Percentiles rank a stretch among this genome's conserved stretches.
Conservation (phyloP, 2,888 invertebrate genomes). For the Aleiodes alternator region DNA sequence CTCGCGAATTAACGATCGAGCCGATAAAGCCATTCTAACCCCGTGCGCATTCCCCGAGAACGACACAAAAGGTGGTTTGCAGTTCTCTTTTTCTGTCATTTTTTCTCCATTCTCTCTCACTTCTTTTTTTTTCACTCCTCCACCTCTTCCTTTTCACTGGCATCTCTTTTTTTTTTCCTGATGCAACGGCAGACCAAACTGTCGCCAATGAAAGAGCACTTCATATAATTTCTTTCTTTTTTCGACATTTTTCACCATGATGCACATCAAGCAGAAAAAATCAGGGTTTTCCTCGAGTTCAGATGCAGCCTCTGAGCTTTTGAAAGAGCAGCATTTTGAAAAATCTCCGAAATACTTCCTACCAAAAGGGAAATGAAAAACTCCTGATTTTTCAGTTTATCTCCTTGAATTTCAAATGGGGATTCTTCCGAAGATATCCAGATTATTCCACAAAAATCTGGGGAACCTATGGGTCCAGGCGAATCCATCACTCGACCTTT, state of each 20-base stretch:
- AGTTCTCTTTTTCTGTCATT: no score
- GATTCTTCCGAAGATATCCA: no score
- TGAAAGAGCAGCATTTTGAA: not conserved
- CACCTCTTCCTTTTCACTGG: not conserved
- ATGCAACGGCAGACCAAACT: conserved; percentile 7
- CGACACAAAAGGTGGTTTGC: conserved; percentile 12
- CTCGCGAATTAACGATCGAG: conserved; percentile 60
- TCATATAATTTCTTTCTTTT: conserved; percentile 1
- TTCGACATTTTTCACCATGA: not conserved
- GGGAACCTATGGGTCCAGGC: no score
- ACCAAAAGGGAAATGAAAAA: no score
- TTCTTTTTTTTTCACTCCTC: not conserved
- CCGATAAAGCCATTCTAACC: conserved; percentile 54
- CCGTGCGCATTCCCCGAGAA: conserved; percentile 39
- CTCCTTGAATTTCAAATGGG: no score
- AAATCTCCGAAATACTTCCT: no score
- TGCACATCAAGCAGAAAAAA: not conserved
- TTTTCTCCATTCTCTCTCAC: not conserved
- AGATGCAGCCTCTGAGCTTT: not conserved
- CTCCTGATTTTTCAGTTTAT: no score
- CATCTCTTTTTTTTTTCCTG: not conserved
- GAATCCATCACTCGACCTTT: no score
- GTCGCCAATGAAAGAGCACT: conserved; percentile 11
- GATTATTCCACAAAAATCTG: no score
- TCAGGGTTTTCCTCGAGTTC: no score